These are phyloP conservation scores for Baryphthengus martii DNA, from an alignment of 2,113 vertebrate genomes.

Conservation along the genomic window DNA sequence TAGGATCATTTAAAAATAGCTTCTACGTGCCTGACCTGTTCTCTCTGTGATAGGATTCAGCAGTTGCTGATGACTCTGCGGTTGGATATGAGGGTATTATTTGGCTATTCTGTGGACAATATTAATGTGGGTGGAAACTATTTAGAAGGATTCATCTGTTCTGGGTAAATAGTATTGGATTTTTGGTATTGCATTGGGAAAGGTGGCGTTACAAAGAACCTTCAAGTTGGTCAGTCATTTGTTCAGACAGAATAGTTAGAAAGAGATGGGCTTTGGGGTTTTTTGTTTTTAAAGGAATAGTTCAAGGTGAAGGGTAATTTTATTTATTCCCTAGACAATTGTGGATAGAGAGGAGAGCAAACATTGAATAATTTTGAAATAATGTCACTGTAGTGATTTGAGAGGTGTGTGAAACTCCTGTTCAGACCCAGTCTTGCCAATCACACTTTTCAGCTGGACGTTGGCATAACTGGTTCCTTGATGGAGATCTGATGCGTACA, in stretches of 20 bases:
- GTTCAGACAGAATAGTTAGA: background rate
- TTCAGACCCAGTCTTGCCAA: background rate
- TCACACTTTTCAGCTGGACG: background rate
- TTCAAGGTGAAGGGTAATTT: background rate
- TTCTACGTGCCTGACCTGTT: background rate
- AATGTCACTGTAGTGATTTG: background rate
- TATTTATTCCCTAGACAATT: background rate
- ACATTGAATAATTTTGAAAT: background rate
- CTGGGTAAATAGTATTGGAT: background rate
- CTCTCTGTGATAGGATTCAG: background rate
- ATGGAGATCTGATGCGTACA: background rate
- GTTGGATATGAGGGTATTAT: background rate
- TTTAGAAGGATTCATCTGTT: background rate
- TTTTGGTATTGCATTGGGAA: background rate
- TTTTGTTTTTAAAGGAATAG: background rate
- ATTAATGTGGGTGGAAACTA: background rate
- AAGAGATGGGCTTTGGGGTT: background rate
- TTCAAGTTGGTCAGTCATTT: background rate
- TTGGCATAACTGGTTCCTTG: background rate
- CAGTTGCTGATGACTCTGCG: slow-evolving; percentile 7
- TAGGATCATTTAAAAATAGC: slow-evolving; percentile 28
- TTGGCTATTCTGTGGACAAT: background rate
- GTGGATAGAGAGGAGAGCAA: background rate
- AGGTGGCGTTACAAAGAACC: background rate
- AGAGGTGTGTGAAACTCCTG: background rate